phyloP scores from a whole-genome alignment of 30 jellyfish, hydroid and myxozoan species.

The Chironex yamaguchii region DNA sequence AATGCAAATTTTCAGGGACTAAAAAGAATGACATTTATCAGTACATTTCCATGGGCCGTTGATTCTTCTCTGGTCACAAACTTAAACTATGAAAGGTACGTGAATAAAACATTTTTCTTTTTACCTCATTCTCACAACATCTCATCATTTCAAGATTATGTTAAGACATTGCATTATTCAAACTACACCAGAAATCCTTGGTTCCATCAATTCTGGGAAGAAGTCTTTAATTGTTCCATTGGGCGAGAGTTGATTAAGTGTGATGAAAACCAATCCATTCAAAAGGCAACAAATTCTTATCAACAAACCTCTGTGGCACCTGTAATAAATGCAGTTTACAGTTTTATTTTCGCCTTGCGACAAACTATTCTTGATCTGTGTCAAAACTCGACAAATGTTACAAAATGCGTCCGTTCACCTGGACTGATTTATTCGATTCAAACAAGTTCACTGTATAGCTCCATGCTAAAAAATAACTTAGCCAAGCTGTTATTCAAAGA shows the following conservation, averaged over 20 bases:
- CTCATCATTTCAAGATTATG: too few relatives aligned
- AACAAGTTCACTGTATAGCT: background rate
- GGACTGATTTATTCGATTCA: background rate
- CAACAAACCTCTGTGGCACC: conserved; percentile 76
- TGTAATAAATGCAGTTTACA: conserved; percentile 62
- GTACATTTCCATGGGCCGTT: too few relatives aligned
- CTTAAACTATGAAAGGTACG: too few relatives aligned
- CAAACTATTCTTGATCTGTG: conserved; percentile 1
- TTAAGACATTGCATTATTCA: too few relatives aligned
- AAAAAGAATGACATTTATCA: too few relatives aligned
- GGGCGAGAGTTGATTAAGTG: too few relatives aligned
- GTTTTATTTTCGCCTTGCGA: conserved; percentile 8
- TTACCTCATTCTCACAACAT: too few relatives aligned
- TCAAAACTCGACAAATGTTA: background rate
- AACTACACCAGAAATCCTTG: conserved; percentile 56
- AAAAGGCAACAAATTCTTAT: conserved; percentile 42
- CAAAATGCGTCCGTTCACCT: background rate
- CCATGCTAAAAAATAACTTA: background rate
- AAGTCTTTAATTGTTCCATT: conserved; percentile 64
- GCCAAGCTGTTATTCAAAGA: conserved; percentile 5
- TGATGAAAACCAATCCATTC: background rate
- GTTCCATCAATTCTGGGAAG: conserved; percentile 74
- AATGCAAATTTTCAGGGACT: too few relatives aligned
- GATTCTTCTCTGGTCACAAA: too few relatives aligned
- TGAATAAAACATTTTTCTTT: too few relatives aligned